These are phyloP conservation scores for Xylocopa sonorina DNA, from an alignment of 1,140 invertebrate species.

Conservation along the genomic window DNA sequence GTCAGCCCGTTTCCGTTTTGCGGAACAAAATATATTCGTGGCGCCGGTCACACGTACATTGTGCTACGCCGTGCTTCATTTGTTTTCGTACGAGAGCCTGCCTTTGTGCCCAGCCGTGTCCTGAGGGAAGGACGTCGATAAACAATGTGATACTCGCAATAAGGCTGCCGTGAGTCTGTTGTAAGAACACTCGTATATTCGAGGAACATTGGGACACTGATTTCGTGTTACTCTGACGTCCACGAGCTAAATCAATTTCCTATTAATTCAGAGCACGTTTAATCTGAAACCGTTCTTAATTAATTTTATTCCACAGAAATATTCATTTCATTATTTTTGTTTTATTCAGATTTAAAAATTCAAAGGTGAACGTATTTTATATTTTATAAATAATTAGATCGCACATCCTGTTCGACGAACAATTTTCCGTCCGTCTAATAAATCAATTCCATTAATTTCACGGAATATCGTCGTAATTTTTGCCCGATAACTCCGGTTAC, in stretches of 20 bases:
- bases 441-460: neutral
- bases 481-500: neutral
- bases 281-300: too few species aligned
- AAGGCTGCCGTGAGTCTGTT: neutral
- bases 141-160: slow-evolving; percentile 10
- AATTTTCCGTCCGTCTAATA: neutral
- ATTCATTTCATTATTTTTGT: too few species aligned
- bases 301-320: too few species aligned
- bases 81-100: slow-evolving; percentile 10
- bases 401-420: too few species aligned
- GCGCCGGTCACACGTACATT: neutral
- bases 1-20: neutral
- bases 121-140: slow-evolving; percentile 12
- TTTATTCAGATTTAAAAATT: too few species aligned
- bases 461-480: neutral
- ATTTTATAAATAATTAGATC: neutral
- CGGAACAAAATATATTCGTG: neutral
- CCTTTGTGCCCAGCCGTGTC: slow-evolving; percentile 5
- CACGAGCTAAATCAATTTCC: neutral
- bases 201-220: neutral
- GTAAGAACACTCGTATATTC: neutral
- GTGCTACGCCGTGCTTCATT: slow-evolving; percentile 1
- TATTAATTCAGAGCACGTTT: too few species aligned
- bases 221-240: neutral
- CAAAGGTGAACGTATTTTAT: too few species aligned